Evolutionary conservation across 2,797 vertebrate species (phyloP), one percentile per base, ranked within the genome.

Genomic region (Luscinia luscinia): DNA sequence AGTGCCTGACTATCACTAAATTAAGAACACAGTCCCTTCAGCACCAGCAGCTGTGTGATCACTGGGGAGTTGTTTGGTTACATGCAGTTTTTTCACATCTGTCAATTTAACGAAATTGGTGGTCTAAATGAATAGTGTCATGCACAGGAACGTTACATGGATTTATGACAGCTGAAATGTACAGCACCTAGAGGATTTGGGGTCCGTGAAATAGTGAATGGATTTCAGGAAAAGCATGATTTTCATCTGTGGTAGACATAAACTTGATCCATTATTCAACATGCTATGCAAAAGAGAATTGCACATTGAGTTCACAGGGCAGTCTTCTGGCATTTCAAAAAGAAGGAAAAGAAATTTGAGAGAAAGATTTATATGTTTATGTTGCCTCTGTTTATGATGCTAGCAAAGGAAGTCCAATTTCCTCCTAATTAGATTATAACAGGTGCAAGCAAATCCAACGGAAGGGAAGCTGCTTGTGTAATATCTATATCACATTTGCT

Each of bases 81-180:
- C 96, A 95, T 95, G 96, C 93, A 93, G 16, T 96, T 97, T 96
- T 93, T 96, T 86, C 84, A 96, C 91, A 96, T 97, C 96, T 97
- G 96, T 97, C 96, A 96, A 96, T 97, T 97, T 97, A 95, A 95
- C 95, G 96, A 95, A 98, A 97, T 97, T 96, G 94, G 97, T 97
- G 95, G 89, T 96, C 96, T 96, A 97, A 98, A 97, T 97, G 96
- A 97, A 95, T 94, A 96, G 94, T 96, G 95, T 95, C 96, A 95
- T 81, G 94, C 95, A 83, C 84, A 89, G 94, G 95, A 97, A 92
- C 91, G 93, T 97, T 97, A 96, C 93, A 91, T 89, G 92, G 94
- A 97, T 97, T 97, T 96, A 96, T 97, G 96, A 96, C 95, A 97
- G 93, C 75, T 93, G 93, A 94, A 96, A 93, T 62, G n/a, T 68